These are phyloP conservation scores for Champsocephalus esox DNA, from an alignment of 2,797 vertebrate genomes.

Conservation along the genomic window DNA sequence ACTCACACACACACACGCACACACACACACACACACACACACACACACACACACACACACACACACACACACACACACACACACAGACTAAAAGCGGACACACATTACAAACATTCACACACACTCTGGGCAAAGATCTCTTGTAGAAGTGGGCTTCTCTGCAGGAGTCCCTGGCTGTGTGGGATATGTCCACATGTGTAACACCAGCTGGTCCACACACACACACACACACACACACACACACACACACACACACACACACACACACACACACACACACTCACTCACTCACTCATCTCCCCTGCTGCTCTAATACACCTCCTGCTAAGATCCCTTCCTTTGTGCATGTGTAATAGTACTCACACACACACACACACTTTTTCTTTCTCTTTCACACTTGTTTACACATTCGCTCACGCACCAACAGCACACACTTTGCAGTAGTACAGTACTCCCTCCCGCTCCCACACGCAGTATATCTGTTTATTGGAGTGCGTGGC, in stretches of 20 bases:
- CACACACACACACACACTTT: conserved; percentile 41
- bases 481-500: conserved; percentile 54
- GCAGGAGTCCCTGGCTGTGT: conserved; percentile 57
- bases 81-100: background rate
- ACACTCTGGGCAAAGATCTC: conserved; percentile 46
- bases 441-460: conserved; percentile 51
- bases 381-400: conserved; percentile 64
- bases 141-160: conserved; percentile 47
- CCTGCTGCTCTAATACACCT: conserved; percentile 60
- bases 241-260: conserved; percentile 18
- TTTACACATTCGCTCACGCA: conserved; percentile 66
- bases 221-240: conserved; percentile 15
- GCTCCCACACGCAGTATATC: conserved; percentile 45
- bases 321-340: conserved; percentile 62
- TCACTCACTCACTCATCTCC: conserved; percentile 10
- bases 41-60: conserved; percentile 7
- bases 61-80: conserved; percentile 12
- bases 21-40: conserved; percentile 7
- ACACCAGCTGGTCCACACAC: conserved; percentile 59
- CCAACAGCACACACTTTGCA: conserved; percentile 55
- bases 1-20: conserved; percentile 6
- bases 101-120: conserved; percentile 12
- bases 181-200: conserved; percentile 68
- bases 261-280: conserved; percentile 4
- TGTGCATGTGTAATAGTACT: conserved; percentile 63